Evolutionary conservation across 2,113 vertebrate species (phyloP).

Genomic region (Tonatia bakeri): DNA sequence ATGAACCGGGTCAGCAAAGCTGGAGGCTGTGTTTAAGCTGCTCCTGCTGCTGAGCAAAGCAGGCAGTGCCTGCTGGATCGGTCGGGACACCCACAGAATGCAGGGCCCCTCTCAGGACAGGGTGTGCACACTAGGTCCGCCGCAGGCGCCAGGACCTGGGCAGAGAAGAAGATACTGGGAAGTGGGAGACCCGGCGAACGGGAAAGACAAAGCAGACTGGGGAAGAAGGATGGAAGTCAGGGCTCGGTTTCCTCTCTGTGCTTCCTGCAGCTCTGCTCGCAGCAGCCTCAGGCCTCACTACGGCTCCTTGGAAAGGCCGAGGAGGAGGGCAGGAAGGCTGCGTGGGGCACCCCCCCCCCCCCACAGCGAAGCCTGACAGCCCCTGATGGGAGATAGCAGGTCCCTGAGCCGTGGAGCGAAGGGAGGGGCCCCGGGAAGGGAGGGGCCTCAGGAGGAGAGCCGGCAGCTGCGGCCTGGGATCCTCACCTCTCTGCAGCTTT

Average conservation of each 20-base stretch:
- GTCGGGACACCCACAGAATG: not conserved
- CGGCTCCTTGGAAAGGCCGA: not conserved
- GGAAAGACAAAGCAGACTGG: not conserved
- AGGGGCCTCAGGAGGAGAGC: not conserved
- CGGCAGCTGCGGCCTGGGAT: not conserved
- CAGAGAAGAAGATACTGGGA: not conserved
- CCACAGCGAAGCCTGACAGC: too few relatives aligned
- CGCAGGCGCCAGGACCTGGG: not conserved
- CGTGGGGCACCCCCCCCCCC: not conserved
- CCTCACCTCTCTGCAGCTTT: not conserved
- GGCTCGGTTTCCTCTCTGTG: not conserved
- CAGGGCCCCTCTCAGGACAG: not conserved
- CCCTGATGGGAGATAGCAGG: not conserved
- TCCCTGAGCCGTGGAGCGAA: not conserved
- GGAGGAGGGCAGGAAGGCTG: not conserved
- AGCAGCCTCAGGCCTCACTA: not conserved
- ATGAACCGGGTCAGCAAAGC: conserved; percentile 19
- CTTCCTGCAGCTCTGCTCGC: not conserved
- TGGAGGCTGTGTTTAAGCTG: not conserved
- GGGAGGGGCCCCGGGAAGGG: not conserved
- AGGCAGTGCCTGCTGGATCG: not conserved
- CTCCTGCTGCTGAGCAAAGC: not conserved
- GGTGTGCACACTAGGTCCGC: not conserved
- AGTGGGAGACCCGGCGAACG: not conserved
- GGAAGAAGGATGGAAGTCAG: not conserved